Evolutionary conservation across 2,888 invertebrate species (phyloP), one percentile per base, ranked within the genome.

Genomic region (Scaptodrosophila latifasciaeformis): DNA sequence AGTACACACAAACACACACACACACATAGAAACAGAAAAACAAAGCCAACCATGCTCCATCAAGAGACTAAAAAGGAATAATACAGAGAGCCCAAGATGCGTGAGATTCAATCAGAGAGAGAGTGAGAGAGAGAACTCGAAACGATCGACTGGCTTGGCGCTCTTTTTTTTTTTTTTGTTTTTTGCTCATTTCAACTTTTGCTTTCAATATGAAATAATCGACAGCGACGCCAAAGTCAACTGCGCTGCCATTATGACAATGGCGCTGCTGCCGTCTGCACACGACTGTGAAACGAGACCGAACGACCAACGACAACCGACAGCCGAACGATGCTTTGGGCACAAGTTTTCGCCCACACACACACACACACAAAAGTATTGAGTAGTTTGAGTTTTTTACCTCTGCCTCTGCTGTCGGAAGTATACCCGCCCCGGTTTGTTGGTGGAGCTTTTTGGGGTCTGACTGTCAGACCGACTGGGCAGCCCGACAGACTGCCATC

Each of bases 171-270:
- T 6, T 43, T 4, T 13, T 15, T 9, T 17, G 15, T 29, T 13
- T 13, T 34, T 10, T 17, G 44, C 58, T 57, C 69, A 48, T 45
- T 51, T 55, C 48, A 76, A 84, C 85, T 85, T 86, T 85, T 85
- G 85, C 84, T 86, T 85, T 85, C 85, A 80, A 70, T 84, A 84
- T 84, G 82, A 85, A 84, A 82, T 82, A 84, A 84, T 81, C 72
- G 63, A 58, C 65, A 57, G 48, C 57, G 55, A 34, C 35, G 31
- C 40, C 47, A 30, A 39, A 52, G 49, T 34, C 9, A 29, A 18
- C 46, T 48, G 45, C 47, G 46, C 54, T 12, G 53, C 15, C 27
- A 44, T 50, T 43, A 50, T 50, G 29, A 42, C 24, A 39, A 34
- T 31, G 39, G 29, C 53, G 24, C 37, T 51, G 40, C 12, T 12